Percentiles rank a stretch among this genome's conserved stretches.
Evolutionary conservation across 92 coral and sea anemone genomes (phyloP).

Genomic region (Porites lobata): DNA sequence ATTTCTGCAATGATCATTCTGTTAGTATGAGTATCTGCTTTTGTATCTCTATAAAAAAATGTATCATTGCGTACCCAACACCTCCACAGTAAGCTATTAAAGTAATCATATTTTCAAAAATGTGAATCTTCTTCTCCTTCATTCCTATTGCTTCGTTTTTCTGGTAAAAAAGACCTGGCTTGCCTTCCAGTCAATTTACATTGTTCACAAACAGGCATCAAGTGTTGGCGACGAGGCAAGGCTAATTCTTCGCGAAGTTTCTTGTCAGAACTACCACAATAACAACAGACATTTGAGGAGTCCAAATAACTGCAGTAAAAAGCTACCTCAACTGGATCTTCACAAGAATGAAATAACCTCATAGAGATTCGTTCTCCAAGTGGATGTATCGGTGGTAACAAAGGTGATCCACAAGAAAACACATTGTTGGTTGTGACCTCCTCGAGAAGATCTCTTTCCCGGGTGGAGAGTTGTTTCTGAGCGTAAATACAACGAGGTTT

Average conservation of each 20-base stretch:
- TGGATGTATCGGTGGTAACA: constrained; percentile 69
- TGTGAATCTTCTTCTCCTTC: neutral
- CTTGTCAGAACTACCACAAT: constrained; percentile 36
- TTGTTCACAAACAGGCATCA: constrained; percentile 16
- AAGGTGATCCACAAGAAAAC: constrained; percentile 71
- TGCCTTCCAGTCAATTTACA: constrained; percentile 31
- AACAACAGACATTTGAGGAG: constrained; percentile 28
- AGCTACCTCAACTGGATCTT: constrained; percentile 48
- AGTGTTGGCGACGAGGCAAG: neutral
- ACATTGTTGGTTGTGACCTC: constrained; percentile 57
- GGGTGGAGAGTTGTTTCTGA: constrained; percentile 59
- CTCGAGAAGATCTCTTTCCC: constrained; percentile 49
- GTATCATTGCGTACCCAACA: too few species aligned
- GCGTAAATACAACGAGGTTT: constrained; percentile 86
- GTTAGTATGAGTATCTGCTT: too few species aligned
- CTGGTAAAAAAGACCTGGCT: constrained; percentile 23
- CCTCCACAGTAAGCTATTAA: too few species aligned
- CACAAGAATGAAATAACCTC: constrained; percentile 38
- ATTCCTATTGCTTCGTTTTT: neutral
- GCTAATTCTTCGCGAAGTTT: neutral
- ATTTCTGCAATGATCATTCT: too few species aligned
- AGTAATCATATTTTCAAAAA: too few species aligned
- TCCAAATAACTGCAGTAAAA: constrained; percentile 39
- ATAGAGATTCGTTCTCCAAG: constrained; percentile 66
- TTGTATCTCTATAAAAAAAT: too few species aligned